Evolutionary conservation across 1,140 invertebrate genomes (phyloP).

Genomic region (Acromyrmex charruanus): DNA sequence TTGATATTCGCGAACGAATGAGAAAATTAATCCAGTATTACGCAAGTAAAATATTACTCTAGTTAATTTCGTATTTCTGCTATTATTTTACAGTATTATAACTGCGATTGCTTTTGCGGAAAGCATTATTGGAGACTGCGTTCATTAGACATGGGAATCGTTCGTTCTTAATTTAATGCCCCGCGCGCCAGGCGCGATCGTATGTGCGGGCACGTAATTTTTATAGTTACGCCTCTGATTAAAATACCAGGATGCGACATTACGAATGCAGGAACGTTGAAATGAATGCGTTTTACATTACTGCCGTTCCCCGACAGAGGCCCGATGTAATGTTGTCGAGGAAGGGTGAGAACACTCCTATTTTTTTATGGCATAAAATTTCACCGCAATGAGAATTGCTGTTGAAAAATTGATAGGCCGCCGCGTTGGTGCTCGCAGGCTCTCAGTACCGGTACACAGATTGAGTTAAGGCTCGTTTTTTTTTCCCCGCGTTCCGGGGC

Average conservation of each 20-base stretch:
- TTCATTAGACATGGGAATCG: slow-evolving; percentile 4
- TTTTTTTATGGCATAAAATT: slow-evolving; percentile 79
- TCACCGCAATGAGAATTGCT: slow-evolving; percentile 80
- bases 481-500: slow-evolving; percentile 60
- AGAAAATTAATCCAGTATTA: slow-evolving; percentile 41
- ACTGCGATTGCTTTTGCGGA: slow-evolving; percentile 29
- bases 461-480: slow-evolving; percentile 75
- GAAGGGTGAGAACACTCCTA: slow-evolving; percentile 66
- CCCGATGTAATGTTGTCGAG: slow-evolving; percentile 66
- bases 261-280: slow-evolving; percentile 76
- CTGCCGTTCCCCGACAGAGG: slow-evolving; percentile 58
- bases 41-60: background rate
- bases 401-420: slow-evolving; percentile 79
- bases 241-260: slow-evolving; percentile 73
- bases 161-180: slow-evolving; percentile 71
- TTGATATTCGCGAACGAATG: slow-evolving; percentile 26
- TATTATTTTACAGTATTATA: slow-evolving; percentile 9
- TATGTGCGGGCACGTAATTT: slow-evolving; percentile 65
- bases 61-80: slow-evolving; percentile 28
- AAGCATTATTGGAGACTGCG: slow-evolving; percentile 35
- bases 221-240: slow-evolving; percentile 73
- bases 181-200: slow-evolving; percentile 54
- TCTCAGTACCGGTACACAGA: slow-evolving; percentile 67
- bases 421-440: slow-evolving; percentile 54
- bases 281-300: slow-evolving; percentile 79